phyloP scores from a whole-genome alignment of 1,140 invertebrate species.

The Calliopsis andreniformis region DNA sequence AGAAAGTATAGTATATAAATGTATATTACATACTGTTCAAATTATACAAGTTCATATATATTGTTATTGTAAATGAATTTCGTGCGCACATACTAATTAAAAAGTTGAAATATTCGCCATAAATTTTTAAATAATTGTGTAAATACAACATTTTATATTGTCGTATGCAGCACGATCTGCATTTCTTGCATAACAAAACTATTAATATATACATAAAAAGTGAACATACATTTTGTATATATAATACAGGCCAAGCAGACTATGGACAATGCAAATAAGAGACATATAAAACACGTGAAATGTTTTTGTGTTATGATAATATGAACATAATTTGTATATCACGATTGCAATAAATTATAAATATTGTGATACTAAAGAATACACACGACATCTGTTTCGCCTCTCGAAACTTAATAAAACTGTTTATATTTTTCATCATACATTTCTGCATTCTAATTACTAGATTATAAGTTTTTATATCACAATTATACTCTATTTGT shows the following conservation, averaged over 20 bases:
- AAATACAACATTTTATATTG: slow-evolving; percentile 38
- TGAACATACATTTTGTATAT: slow-evolving; percentile 30
- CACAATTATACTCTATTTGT: not conserved
- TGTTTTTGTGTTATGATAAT: slow-evolving; percentile 39
- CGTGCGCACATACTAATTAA: not conserved
- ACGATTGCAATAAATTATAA: slow-evolving; percentile 42
- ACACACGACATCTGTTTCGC: slow-evolving; percentile 6
- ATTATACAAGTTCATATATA: slow-evolving; percentile 2
- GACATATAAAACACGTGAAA: slow-evolving; percentile 33
- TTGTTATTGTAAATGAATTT: slow-evolving; percentile 17
- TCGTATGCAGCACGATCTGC: not conserved
- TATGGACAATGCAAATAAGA: slow-evolving; percentile 7
- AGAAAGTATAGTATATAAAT: slow-evolving; percentile 26
- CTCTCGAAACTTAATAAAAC: slow-evolving; percentile 27
- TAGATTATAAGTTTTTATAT: not conserved
- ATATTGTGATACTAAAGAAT: slow-evolving; percentile 41
- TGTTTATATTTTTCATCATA: slow-evolving; percentile 36
- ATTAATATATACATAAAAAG: slow-evolving; percentile 35
- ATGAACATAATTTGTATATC: slow-evolving; percentile 49
- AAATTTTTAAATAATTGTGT: slow-evolving; percentile 26
- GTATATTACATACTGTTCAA: slow-evolving; percentile 20
- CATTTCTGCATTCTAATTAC: slow-evolving; percentile 8
- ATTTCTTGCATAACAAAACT: not conserved
- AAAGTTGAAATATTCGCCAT: not conserved
- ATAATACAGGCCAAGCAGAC: slow-evolving; percentile 18